These are phyloP conservation scores for Drosophila gaucha DNA, from an alignment of 2,888 invertebrate species.

Conservation along the genomic window DNA sequence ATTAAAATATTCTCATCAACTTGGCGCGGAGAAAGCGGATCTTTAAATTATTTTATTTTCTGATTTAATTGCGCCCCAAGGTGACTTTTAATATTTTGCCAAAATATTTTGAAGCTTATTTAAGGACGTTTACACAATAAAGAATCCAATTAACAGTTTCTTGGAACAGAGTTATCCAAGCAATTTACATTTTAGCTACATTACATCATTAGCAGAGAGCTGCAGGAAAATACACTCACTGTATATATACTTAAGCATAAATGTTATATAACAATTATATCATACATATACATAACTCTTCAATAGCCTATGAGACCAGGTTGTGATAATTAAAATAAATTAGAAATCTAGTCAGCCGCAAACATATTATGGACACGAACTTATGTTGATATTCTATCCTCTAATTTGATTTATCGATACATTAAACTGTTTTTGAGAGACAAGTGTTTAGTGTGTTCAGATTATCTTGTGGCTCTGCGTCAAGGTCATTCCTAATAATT, in stretches of 20 bases:
- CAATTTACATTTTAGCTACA: not conserved
- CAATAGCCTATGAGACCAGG: no score
- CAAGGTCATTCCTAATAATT: conserved; percentile 34
- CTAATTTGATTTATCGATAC: conserved; percentile 5
- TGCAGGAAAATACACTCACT: not conserved
- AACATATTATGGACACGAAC: no score
- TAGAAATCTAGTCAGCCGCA: no score
- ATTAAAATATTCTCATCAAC: conserved; percentile 30
- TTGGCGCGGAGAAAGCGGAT: conserved; percentile 7
- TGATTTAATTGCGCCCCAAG: conserved; percentile 4
- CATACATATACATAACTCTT: no score
- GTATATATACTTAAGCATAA: no score
- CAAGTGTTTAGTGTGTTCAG: no score
- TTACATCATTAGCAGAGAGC: not conserved
- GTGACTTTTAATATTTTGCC: conserved; percentile 6
- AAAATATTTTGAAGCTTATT: conserved; percentile 12
- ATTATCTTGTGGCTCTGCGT: no score
- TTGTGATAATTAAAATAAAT: no score
- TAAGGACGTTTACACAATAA: not conserved
- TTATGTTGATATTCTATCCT: no score
- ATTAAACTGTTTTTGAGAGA: conserved; percentile 23
- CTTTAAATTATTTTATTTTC: conserved; percentile 1
- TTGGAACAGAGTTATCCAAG: not conserved
- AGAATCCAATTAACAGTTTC: conserved; percentile 9
- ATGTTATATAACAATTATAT: no score